A percentile compares a stretch with the other conserved stretches of the same genome.
phyloP scores from a whole-genome alignment of 2,797 vertebrate genomes.

The Phaenicophaeus curvirostris region DNA sequence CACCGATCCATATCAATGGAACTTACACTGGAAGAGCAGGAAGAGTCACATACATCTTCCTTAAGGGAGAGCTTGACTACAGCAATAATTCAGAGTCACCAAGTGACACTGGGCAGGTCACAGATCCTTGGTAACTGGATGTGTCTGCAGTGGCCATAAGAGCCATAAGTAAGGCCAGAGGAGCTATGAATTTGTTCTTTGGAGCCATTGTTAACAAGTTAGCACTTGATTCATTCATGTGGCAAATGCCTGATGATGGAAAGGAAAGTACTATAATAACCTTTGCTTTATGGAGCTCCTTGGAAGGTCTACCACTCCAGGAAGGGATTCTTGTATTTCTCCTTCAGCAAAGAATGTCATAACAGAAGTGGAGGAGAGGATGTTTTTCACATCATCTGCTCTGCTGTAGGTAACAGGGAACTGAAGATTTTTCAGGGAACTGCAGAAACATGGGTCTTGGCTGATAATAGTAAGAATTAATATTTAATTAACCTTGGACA shows the following conservation, averaged over 20 bases:
- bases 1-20: background rate
- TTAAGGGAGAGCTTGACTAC: background rate
- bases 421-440: background rate
- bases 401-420: background rate
- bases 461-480: slow-evolving; percentile 28
- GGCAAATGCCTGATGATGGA: background rate
- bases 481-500: slow-evolving; percentile 35
- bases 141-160: background rate
- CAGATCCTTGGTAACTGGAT: background rate
- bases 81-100: background rate
- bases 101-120: background rate
- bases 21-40: background rate
- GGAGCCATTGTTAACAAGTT: background rate
- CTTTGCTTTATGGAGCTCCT: background rate
- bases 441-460: background rate
- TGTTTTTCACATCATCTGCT: background rate
- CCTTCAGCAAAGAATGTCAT: background rate
- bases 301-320: background rate
- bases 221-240: background rate
- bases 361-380: background rate
- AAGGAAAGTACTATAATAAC: background rate
- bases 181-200: background rate
- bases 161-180: background rate
- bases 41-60: background rate
- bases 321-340: background rate